Conservation (phyloP, 1,140 invertebrate species). For the Odontomachus brunneus region DNA sequence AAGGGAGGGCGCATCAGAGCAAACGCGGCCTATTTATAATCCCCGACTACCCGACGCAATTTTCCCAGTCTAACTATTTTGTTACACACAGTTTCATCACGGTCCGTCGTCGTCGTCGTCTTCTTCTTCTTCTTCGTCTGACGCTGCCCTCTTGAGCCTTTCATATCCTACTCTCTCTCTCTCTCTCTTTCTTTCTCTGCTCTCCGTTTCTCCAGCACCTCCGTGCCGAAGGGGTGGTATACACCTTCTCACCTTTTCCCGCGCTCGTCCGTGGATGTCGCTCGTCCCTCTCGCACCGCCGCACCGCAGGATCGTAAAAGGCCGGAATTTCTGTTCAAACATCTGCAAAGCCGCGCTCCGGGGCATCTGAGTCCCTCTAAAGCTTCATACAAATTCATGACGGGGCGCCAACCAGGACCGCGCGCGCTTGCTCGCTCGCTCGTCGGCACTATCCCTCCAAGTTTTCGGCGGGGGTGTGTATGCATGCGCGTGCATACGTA, state of each 20-base stretch:
- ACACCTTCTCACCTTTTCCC: slow-evolving; percentile 29
- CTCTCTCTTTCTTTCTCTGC: not conserved
- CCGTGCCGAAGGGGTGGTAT: too few relatives aligned
- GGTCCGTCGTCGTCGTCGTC: slow-evolving; percentile 11
- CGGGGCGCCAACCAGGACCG: slow-evolving; percentile 57
- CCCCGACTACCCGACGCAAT: slow-evolving; percentile 16
- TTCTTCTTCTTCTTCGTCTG: slow-evolving; percentile 15
- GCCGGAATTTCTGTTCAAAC: slow-evolving; percentile 70
- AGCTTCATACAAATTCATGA: slow-evolving; percentile 75
- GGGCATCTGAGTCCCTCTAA: slow-evolving; percentile 65
- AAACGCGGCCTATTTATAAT: slow-evolving; percentile 34
- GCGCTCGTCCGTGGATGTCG: slow-evolving; percentile 2
- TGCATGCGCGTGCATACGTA: slow-evolving; percentile 45
- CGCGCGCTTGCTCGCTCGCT: slow-evolving; percentile 19
- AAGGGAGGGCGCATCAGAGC: not conserved
- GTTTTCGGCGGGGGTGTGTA: slow-evolving; percentile 59
- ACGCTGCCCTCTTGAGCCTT: slow-evolving; percentile 9
- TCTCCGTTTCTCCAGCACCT: not conserved
- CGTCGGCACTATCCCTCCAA: slow-evolving; percentile 50
- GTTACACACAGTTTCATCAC: slow-evolving; percentile 47
- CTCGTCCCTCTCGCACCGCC: slow-evolving; percentile 19
- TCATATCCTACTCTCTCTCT: slow-evolving; percentile 1
- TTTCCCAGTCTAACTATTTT: slow-evolving; percentile 29
- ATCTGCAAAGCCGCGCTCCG: slow-evolving; percentile 68
- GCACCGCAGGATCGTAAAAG: slow-evolving; percentile 68